Conservation (phyloP, 2,888 invertebrate genomes). For the Drosophila pegasa region DNA sequence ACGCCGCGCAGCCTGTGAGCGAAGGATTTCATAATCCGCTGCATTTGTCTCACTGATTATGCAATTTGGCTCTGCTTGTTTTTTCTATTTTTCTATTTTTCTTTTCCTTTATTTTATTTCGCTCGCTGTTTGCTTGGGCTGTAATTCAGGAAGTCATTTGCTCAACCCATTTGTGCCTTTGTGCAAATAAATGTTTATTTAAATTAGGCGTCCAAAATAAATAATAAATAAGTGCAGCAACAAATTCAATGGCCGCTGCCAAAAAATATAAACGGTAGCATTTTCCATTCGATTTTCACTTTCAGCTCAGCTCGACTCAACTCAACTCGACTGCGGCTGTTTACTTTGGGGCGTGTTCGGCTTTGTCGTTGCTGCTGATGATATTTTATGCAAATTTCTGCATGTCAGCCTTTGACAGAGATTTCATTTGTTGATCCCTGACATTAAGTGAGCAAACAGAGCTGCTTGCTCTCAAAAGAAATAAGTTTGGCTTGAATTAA, state of each 20-base stretch:
- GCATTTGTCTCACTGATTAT: slow-evolving; percentile 75
- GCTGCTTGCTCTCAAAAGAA: slow-evolving; percentile 2
- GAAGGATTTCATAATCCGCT: slow-evolving; percentile 74
- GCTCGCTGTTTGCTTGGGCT: slow-evolving; percentile 13
- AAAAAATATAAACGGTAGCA: slow-evolving; percentile 64
- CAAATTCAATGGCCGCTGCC: slow-evolving; percentile 13
- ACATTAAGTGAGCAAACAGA: slow-evolving; percentile 18
- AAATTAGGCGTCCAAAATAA: slow-evolving; percentile 68
- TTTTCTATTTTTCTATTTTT: slow-evolving; percentile 13
- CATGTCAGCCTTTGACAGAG: slow-evolving; percentile 28
- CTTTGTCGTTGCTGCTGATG: slow-evolving; percentile 26
- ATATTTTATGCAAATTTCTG: slow-evolving; percentile 65
- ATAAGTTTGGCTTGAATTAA: neutral
- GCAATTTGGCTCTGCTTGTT: slow-evolving; percentile 55
- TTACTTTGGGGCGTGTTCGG: slow-evolving; percentile 41
- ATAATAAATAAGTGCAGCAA: slow-evolving; percentile 45
- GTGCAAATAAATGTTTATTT: slow-evolving; percentile 79
- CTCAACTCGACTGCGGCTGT: slow-evolving; percentile 29
- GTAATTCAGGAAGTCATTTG: slow-evolving; percentile 79
- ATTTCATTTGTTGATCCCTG: slow-evolving; percentile 30
- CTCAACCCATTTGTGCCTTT: slow-evolving; percentile 71
- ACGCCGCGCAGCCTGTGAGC: slow-evolving; percentile 60
- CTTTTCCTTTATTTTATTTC: slow-evolving; percentile 15
- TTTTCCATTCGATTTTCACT: slow-evolving; percentile 68
- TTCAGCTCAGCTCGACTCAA: no score